Percentiles rank a stretch among this genome's conserved stretches.
phyloP scores from a whole-genome alignment of 2,888 invertebrate species.

The Mimumesa dahlbomi region DNA sequence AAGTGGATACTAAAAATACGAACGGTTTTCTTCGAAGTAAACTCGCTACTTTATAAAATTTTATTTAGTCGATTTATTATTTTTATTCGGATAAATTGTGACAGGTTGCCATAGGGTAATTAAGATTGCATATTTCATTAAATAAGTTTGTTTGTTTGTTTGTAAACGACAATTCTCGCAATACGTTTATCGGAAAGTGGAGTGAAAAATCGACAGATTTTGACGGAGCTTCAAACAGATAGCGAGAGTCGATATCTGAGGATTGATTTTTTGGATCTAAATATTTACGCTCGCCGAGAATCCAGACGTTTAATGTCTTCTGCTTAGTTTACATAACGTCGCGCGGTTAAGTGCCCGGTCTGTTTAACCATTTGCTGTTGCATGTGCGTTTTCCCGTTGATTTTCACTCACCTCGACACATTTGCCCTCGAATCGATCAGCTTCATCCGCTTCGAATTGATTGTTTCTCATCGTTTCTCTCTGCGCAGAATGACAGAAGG shows the following conservation, averaged over 20 bases:
- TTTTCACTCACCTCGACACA: neutral
- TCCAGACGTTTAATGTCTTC: constrained; percentile 44
- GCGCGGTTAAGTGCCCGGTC: constrained; percentile 59
- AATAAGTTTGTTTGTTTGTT: too few relatives aligned
- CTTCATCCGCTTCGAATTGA: neutral
- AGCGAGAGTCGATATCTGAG: constrained; percentile 47
- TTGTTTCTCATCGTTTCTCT: constrained; percentile 6
- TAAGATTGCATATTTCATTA: too few relatives aligned
- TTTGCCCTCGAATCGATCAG: too few relatives aligned
- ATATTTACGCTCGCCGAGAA: constrained; percentile 60
- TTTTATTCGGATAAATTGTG: too few relatives aligned
- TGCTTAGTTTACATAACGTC: constrained; percentile 64
- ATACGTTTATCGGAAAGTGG: too few relatives aligned
- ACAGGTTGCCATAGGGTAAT: too few relatives aligned
- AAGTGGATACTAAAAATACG: too few relatives aligned
- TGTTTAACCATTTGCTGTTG: constrained; percentile 13
- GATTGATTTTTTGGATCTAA: constrained; percentile 59
- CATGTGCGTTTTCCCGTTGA: neutral
- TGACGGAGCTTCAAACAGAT: constrained; percentile 57
- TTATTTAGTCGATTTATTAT: too few relatives aligned
- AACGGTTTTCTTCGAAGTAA: too few relatives aligned
- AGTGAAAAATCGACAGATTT: too few relatives aligned
- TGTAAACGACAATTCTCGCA: too few relatives aligned
- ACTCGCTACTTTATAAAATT: too few relatives aligned
- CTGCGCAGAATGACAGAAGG: constrained; percentile 59